phyloP scores from a whole-genome alignment of 2,797 vertebrate species.

The Adrianichthys oophorus region DNA sequence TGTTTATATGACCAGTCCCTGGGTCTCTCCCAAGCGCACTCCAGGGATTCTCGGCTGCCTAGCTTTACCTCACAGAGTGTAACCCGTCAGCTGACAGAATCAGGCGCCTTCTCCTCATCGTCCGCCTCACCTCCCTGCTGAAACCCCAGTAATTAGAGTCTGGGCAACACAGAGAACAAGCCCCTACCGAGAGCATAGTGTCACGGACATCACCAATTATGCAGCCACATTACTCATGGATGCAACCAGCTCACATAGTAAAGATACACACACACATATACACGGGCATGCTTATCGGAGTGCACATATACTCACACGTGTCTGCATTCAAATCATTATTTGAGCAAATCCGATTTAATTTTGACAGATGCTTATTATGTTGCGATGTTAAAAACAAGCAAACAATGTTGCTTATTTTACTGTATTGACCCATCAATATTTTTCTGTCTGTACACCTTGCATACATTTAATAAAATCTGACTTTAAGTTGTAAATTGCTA shows the following conservation, averaged over 20 bases:
- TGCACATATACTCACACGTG: constrained; percentile 31
- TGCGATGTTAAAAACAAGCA: constrained; percentile 61
- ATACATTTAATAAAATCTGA: constrained; percentile 23
- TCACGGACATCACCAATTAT: constrained; percentile 82
- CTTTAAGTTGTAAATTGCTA: background rate
- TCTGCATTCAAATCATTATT: constrained; percentile 66
- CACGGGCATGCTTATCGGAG: constrained; percentile 12
- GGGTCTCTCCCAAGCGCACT: constrained; percentile 80
- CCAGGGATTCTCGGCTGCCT: constrained; percentile 78
- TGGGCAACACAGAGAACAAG: constrained; percentile 79
- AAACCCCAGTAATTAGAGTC: constrained; percentile 81
- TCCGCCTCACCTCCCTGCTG: constrained; percentile 72
- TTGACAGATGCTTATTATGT: constrained; percentile 74
- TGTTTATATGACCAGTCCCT: constrained; percentile 81
- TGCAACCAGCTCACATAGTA: constrained; percentile 70
- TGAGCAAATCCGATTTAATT: constrained; percentile 65
- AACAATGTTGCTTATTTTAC: constrained; percentile 57
- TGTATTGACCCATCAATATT: constrained; percentile 40
- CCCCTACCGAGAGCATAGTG: constrained; percentile 79
- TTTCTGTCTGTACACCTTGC: constrained; percentile 28
- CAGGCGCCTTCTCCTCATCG: constrained; percentile 63
- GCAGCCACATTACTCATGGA: constrained; percentile 80
- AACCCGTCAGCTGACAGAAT: constrained; percentile 79
- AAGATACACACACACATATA: constrained; percentile 56
- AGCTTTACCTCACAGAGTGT: constrained; percentile 70